These are phyloP conservation scores for Xenus cinereus DNA, from an alignment of 2,113 vertebrate genomes.

Conservation along the genomic window DNA sequence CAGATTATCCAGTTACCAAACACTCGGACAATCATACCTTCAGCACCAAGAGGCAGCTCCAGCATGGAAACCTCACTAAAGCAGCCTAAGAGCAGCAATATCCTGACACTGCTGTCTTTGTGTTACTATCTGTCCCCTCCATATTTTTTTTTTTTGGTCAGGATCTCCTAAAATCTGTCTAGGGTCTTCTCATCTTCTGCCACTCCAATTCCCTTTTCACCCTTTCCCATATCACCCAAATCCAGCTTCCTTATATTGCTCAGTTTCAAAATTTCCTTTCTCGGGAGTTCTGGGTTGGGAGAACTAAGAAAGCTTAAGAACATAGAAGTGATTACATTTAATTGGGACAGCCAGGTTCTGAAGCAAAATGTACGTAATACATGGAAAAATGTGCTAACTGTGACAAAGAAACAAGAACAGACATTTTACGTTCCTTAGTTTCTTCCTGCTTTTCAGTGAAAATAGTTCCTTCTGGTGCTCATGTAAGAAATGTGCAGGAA, in stretches of 20 bases:
- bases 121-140: background rate
- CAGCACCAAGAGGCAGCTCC: background rate
- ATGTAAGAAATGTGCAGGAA: background rate
- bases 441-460: background rate
- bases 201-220: background rate
- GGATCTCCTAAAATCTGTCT: background rate
- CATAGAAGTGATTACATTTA: fast-evolving
- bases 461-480: background rate
- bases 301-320: background rate
- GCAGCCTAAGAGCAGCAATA: background rate
- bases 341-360: background rate
- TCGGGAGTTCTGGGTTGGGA: background rate
- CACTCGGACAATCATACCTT: background rate
- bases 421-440: background rate
- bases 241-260: background rate
- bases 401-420: background rate
- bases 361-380: background rate
- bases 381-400: background rate
- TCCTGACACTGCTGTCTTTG: background rate
- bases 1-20: background rate
- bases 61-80: background rate
- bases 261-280: background rate
- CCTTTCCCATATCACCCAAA: background rate
- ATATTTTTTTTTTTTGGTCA: background rate
- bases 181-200: background rate